A percentile compares a stretch with the other conserved stretches of the same genome.
These are phyloP conservation scores for Euphysa ruthae DNA, from an alignment of 30 jellyfish, hydroid and myxozoan species.

Conservation along the genomic window DNA sequence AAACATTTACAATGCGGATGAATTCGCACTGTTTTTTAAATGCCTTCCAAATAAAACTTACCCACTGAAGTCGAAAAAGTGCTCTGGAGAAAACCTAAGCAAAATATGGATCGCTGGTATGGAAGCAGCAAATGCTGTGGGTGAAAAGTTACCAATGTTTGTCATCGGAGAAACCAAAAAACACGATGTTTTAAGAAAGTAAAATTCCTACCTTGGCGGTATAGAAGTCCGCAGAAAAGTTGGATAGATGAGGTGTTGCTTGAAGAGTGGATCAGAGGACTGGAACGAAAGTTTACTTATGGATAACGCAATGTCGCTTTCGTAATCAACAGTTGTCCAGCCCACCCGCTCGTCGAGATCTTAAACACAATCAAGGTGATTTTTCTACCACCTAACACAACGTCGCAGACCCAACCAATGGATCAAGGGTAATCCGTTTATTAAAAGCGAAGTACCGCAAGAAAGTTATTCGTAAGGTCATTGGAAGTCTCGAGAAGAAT, in stretches of 20 bases:
- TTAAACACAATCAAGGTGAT: no score
- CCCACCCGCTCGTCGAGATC: no score
- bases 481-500: no score
- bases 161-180: constrained; percentile 28
- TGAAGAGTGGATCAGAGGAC: constrained; percentile 40
- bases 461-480: no score
- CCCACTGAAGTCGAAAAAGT: background rate
- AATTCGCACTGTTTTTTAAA: constrained; percentile 13
- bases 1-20: constrained; percentile 9
- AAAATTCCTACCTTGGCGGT: constrained; percentile 20
- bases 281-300: constrained; percentile 13
- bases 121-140: constrained; percentile 33
- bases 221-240: constrained; percentile 1
- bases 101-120: background rate
- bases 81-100: constrained; percentile 23
- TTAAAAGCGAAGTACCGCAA: no score
- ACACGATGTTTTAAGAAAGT: constrained; percentile 24
- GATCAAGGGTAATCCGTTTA: no score
- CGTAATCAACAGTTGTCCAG: constrained; percentile 33
- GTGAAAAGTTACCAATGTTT: constrained; percentile 11
- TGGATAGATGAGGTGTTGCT: constrained; percentile 27
- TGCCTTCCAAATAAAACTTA: constrained; percentile 20
- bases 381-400: no score
- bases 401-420: no score
- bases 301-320: constrained; percentile 22